Base-by-base conservation (phyloP, 1,140 invertebrate genomes). In the Drosophila nasuta region DNA sequence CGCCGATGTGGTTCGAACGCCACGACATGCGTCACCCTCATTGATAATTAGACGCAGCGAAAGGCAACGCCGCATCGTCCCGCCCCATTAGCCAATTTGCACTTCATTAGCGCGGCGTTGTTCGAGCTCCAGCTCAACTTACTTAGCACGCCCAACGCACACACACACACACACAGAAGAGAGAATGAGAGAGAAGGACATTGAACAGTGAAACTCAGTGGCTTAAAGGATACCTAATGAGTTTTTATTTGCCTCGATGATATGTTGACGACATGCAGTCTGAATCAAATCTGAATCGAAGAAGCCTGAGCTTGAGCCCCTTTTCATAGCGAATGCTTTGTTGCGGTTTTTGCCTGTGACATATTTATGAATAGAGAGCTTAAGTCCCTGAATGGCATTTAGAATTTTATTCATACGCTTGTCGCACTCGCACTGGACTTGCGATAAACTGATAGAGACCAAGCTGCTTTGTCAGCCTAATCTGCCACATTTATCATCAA, bases 61-160 rank as follows among this genome's bases (percentile, higher is more conserved):
- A 13, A 13, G 13, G 49, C 69, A 52, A 59, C 60, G 49, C 69
- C 59, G 45, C 64, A 62, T 35, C 69, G 64, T 54, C 71, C 77
- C 77, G 79, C 60, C 46, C 79, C 77, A 82, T 77, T 77, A 80
- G 71, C 75, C 75, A 91, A 83, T 91, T 91, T 87, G 87, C 89
- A 83, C 87, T 91, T 91, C 79, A 91, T 91, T 91, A 87, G 77
- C 76, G 59, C 43, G 59, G 45, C 56, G 78, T 75, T 67, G 59
- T 62, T 48, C 64, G 30, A 51, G 43, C 48, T 59, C 33, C 41
- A 43, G 41, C 41, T 33, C 11, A 57, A 57, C 54, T 38, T 13
- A 54, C 51, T 8, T 30, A 43, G 17, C 48, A 20, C n/a, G 13
- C 30, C 30, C 30, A 5, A 33, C 30, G 7, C 5, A 33, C 5